Evolutionary conservation across 2,888 invertebrate species (phyloP).

Genomic region (Yponomeuta plumbellus): DNA sequence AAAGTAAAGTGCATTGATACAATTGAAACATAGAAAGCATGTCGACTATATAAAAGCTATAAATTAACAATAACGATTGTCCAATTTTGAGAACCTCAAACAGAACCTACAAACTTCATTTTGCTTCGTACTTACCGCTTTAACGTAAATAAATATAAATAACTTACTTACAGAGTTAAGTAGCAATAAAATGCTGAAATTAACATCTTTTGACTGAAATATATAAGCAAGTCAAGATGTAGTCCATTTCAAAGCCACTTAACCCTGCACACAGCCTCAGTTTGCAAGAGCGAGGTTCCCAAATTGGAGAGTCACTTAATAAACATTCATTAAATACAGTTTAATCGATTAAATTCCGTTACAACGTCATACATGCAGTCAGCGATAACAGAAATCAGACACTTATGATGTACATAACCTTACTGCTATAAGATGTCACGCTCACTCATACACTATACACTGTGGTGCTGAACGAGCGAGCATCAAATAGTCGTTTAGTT

Average conservation of each 20-base stretch:
- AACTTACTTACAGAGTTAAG: background rate
- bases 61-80: slow-evolving; percentile 2
- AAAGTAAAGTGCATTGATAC: background rate
- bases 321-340: slow-evolving; percentile 24
- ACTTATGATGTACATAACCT: background rate
- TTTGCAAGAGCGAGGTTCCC: slow-evolving; percentile 16
- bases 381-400: background rate
- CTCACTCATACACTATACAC: background rate
- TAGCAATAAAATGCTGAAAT: background rate
- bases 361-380: slow-evolving; percentile 23
- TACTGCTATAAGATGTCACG: too few relatives aligned
- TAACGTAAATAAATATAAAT: background rate
- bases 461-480: background rate
- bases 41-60: slow-evolving; percentile 1
- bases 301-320: slow-evolving; percentile 25
- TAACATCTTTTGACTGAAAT: background rate
- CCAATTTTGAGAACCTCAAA: slow-evolving; percentile 7
- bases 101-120: background rate
- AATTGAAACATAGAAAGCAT: slow-evolving; percentile 14
- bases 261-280: background rate
- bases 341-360: slow-evolving; percentile 10
- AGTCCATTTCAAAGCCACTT: background rate
- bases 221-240: background rate
- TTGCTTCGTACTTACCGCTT: background rate
- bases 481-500: too few relatives aligned